Conservation (phyloP, 2,113 vertebrate genomes). For the Hippocampus comes region DNA sequence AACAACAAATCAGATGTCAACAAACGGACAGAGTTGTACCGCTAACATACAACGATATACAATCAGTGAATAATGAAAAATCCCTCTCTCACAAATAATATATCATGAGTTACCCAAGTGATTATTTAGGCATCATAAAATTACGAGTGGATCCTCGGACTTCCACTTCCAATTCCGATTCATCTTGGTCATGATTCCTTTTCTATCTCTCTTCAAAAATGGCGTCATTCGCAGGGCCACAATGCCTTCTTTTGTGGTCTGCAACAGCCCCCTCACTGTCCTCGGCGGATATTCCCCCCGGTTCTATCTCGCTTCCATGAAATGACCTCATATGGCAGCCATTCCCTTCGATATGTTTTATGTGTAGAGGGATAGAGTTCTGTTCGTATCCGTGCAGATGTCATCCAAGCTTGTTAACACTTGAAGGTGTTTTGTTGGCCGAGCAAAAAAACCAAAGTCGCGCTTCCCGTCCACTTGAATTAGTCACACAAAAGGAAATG, state of each 20-base stretch:
- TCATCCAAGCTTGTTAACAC: conserved; percentile 40
- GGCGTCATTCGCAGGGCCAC: conserved; percentile 50
- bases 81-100: background rate
- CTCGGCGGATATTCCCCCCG: conserved; percentile 18
- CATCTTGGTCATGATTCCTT: conserved; percentile 29
- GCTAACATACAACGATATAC: background rate
- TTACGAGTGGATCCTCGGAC: background rate
- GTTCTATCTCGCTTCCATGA: conserved; percentile 24
- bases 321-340: conserved; percentile 32
- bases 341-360: background rate
- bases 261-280: conserved; percentile 48
- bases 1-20: background rate
- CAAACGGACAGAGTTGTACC: background rate
- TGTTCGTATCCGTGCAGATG: background rate
- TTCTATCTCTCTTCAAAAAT: conserved; percentile 28
- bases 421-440: conserved; percentile 18
- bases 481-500: conserved; percentile 48
- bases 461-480: conserved; percentile 38
- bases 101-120: background rate
- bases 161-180: conserved; percentile 25
- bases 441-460: conserved; percentile 14
- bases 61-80: background rate
- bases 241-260: conserved; percentile 58
- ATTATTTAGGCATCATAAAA: background rate
- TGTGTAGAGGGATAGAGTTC: background rate